Conservation (phyloP, 2,888 invertebrate genomes). For the Caenorhabditis sinica region DNA sequence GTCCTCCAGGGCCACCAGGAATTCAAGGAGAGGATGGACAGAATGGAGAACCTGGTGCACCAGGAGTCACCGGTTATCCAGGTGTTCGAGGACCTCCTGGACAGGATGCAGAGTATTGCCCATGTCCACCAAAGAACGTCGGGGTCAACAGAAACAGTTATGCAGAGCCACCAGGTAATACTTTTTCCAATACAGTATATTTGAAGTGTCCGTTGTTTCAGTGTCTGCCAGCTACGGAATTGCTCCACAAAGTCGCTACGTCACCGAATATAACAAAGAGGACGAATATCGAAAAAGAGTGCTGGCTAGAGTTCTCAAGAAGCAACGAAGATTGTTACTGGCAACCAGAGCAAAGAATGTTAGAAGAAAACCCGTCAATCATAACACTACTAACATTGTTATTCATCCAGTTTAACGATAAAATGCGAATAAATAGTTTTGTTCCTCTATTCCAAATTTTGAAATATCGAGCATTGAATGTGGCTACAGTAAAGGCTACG, state of each 20-base stretch:
- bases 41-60: constrained; percentile 55
- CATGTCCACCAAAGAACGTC: constrained; percentile 65
- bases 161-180: constrained; percentile 30
- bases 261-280: constrained; percentile 52
- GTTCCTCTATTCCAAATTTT: too few relatives aligned
- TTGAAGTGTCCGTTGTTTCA: constrained; percentile 1
- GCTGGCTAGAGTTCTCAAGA: constrained; percentile 62
- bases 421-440: too few relatives aligned
- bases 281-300: constrained; percentile 64
- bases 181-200: background rate
- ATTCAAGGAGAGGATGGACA: constrained; percentile 46
- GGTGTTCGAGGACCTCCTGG: constrained; percentile 62
- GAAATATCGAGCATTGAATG: too few relatives aligned
- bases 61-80: constrained; percentile 52
- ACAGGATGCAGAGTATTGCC: constrained; percentile 67
- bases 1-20: constrained; percentile 64
- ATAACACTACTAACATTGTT: background rate
- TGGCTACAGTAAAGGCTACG: too few relatives aligned
- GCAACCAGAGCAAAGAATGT: constrained; percentile 62
- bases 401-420: background rate
- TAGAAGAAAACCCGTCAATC: constrained; percentile 56
- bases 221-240: constrained; percentile 39
- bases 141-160: constrained; percentile 35
- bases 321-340: constrained; percentile 58
- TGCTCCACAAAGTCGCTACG: constrained; percentile 42